phyloP scores from a whole-genome alignment of 2,888 invertebrate genomes.

The Graphium colonna region DNA sequence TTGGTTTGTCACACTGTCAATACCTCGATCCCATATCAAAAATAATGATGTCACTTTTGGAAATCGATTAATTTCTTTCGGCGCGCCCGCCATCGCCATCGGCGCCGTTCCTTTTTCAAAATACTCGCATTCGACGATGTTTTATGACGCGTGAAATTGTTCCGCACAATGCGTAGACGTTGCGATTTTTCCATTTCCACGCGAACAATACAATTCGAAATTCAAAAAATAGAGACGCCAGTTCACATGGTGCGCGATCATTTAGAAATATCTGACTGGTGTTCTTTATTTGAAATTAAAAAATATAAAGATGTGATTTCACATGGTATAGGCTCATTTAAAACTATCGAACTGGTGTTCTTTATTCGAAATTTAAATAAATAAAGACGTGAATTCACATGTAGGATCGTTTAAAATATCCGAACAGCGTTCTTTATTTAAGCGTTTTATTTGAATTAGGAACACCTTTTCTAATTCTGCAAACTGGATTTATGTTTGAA shows the following conservation, averaged over 20 bases:
- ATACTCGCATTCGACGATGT: conserved; percentile 59
- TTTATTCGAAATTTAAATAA: conserved; percentile 40
- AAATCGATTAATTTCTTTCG: conserved; percentile 78
- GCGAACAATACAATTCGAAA: conserved; percentile 59
- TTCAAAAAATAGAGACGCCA: conserved; percentile 28
- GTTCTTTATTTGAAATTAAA: not conserved
- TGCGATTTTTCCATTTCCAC: conserved; percentile 72
- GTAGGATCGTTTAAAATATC: not conserved
- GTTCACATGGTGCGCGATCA: not conserved
- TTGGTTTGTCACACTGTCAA: conserved; percentile 22
- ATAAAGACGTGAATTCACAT: not conserved
- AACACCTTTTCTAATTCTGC: not conserved
- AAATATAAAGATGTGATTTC: not conserved
- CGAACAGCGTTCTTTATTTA: not conserved
- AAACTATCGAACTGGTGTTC: not conserved
- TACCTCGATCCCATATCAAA: conserved; percentile 41
- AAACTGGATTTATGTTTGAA: not conserved
- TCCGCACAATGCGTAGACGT: conserved; percentile 59
- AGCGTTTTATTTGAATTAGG: not conserved
- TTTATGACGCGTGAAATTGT: conserved; percentile 78
- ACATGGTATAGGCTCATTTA: not conserved
- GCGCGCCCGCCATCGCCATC: conserved; percentile 57
- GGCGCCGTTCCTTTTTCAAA: conserved; percentile 52
- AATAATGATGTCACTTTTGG: conserved; percentile 68
- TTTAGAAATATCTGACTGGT: not conserved